Percentiles rank a stretch among this genome's conserved stretches.
phyloP scores from a whole-genome alignment of 2,888 invertebrate species.

The Folsomia candida region DNA sequence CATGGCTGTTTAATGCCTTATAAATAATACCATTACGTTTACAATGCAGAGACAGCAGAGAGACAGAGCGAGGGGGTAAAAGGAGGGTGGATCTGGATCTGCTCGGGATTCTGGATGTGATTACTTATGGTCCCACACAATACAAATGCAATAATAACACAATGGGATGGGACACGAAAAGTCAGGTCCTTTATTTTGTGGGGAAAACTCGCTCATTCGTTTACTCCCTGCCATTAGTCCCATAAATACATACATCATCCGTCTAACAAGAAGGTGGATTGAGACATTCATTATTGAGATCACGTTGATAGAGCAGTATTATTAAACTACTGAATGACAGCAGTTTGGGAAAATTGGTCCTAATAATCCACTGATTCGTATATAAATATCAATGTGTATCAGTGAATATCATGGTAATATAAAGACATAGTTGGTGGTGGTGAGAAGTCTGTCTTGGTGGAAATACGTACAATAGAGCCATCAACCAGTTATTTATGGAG shows the following conservation, averaged over 20 bases:
- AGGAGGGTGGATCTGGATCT: background rate
- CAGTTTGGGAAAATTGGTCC: too few species aligned
- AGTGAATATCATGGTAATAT: too few species aligned
- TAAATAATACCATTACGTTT: conserved; percentile 8
- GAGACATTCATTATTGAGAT: background rate
- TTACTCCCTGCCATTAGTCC: too few species aligned
- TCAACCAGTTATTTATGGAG: too few species aligned
- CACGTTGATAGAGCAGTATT: too few species aligned
- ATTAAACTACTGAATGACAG: too few species aligned
- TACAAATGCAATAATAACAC: background rate
- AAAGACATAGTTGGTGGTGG: too few species aligned
- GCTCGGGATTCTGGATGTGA: background rate
- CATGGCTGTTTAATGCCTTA: conserved; percentile 11
- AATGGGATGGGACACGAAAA: background rate
- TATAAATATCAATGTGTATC: too few species aligned
- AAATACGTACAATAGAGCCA: too few species aligned
- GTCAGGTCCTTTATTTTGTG: background rate
- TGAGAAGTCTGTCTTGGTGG: too few species aligned
- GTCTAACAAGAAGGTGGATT: background rate
- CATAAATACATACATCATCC: background rate
- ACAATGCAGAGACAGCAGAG: conserved; percentile 4
- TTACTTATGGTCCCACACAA: background rate
- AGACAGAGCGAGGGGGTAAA: conserved; percentile 4
- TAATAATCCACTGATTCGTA: too few species aligned
- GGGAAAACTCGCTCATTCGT: background rate